Evolutionary conservation across 2,113 vertebrate genomes (phyloP).

Genomic region (Cebidichthys violaceus): DNA sequence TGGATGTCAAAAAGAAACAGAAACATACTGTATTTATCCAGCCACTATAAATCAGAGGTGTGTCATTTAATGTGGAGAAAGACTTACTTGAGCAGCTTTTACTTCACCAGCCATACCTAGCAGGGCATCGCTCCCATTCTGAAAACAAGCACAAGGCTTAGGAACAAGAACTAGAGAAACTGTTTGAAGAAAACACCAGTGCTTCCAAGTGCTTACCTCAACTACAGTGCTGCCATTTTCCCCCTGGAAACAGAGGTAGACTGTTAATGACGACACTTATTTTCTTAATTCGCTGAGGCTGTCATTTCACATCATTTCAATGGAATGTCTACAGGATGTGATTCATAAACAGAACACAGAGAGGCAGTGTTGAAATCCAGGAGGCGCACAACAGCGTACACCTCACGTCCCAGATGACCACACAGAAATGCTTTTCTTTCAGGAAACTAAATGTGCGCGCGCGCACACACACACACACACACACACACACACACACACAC

Average conservation of each 20-base stretch:
- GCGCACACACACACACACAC: too few relatives aligned
- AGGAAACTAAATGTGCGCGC: too few relatives aligned
- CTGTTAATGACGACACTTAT: conserved; percentile 41
- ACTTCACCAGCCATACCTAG: conserved; percentile 77
- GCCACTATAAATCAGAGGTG: background rate
- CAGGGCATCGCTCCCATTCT: conserved; percentile 86
- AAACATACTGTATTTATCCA: conserved; percentile 41
- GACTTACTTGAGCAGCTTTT: conserved; percentile 82
- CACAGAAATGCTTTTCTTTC: conserved; percentile 34
- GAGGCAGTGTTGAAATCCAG: conserved; percentile 62
- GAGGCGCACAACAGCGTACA: background rate
- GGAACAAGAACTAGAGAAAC: background rate
- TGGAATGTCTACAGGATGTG: conserved; percentile 58
- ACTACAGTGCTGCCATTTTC: conserved; percentile 70
- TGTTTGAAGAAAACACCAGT: background rate
- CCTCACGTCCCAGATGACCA: conserved; percentile 13
- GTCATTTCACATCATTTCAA: conserved; percentile 51
- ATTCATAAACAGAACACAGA: conserved; percentile 63
- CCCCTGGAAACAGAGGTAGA: conserved; percentile 71
- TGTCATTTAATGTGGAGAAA: background rate
- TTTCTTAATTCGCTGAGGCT: conserved; percentile 30
- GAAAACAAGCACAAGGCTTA: conserved; percentile 53
- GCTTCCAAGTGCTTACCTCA: conserved; percentile 72
- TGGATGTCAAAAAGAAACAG: conserved; percentile 73
- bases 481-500: too few relatives aligned